A percentile compares a stretch with the other conserved stretches of the same genome.
phyloP scores from a whole-genome alignment of 1,140 invertebrate species.

The Anthonomus grandis region DNA sequence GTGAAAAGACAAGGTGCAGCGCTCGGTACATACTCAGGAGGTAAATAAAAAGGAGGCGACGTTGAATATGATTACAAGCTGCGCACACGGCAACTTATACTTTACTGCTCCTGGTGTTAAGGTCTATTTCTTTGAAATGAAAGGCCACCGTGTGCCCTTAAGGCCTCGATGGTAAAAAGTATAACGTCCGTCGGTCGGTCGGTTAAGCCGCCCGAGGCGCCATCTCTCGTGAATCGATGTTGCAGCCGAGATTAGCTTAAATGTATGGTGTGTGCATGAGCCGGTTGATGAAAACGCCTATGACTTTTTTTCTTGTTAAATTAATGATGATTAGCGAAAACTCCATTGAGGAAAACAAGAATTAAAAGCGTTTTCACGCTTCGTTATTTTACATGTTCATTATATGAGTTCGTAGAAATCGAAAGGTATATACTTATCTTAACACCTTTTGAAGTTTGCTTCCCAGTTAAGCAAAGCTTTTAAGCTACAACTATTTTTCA shows the following conservation, averaged over 20 bases:
- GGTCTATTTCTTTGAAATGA: conserved; percentile 26
- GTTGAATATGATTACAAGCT: conserved; percentile 16
- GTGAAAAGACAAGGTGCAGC: no score
- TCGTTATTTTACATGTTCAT: no score
- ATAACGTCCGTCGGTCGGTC: no score
- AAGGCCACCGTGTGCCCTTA: conserved; percentile 14
- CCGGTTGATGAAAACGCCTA: conserved; percentile 3
- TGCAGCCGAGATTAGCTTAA: conserved; percentile 19
- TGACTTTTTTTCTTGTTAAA: conserved; percentile 6
- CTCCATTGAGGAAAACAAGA: no score
- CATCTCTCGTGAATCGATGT: conserved; percentile 15
- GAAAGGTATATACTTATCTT: no score
- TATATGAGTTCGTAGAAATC: no score
- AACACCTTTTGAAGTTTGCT: no score
- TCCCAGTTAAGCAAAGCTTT: no score
- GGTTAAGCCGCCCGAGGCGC: neutral
- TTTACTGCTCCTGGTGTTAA: conserved; percentile 28
- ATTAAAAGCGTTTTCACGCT: no score
- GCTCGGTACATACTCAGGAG: neutral
- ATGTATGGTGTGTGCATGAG: conserved; percentile 8
- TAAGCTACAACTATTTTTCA: no score
- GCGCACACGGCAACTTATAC: conserved; percentile 11
- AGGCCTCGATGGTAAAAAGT: conserved; percentile 5
- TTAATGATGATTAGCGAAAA: neutral
- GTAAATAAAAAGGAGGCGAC: conserved; percentile 2